These are phyloP conservation scores for Epistrophella euchroma DNA, from an alignment of 2,888 invertebrate species.

Conservation along the genomic window DNA sequence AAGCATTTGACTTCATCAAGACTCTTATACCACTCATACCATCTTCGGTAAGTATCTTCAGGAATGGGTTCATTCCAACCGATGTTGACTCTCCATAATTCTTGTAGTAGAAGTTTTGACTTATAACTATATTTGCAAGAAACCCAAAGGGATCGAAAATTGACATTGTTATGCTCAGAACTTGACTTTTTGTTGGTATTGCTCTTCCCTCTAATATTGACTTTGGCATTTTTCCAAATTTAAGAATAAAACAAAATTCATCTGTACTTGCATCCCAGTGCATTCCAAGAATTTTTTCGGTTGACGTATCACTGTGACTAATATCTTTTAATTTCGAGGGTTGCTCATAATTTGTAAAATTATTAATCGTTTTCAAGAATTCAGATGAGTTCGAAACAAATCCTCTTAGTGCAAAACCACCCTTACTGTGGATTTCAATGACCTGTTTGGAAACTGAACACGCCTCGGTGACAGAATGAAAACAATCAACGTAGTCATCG, in stretches of 20 bases:
- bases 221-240: constrained; percentile 18
- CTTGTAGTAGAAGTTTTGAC: too few species aligned
- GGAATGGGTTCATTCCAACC: too few species aligned
- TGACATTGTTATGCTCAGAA: too few species aligned
- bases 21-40: too few species aligned
- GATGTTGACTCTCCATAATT: too few species aligned
- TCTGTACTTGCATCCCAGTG: constrained; percentile 32
- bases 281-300: constrained; percentile 33
- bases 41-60: too few species aligned
- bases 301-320: not conserved
- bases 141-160: too few species aligned
- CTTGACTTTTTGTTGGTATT: too few species aligned
- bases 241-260: constrained; percentile 22
- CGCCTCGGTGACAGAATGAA: constrained; percentile 9
- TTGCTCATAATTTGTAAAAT: not conserved
- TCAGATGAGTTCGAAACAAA: constrained; percentile 32
- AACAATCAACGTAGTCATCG: not conserved
- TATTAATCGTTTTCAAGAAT: constrained; percentile 3
- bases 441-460: constrained; percentile 17
- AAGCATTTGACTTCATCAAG: too few species aligned
- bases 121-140: too few species aligned
- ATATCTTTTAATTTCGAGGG: constrained; percentile 17
- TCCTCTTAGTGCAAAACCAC: constrained; percentile 31
- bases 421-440: constrained; percentile 33
- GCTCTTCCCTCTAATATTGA: too few species aligned